Evolutionary conservation across 2,797 vertebrate genomes (phyloP).

Genomic region (Pterois miles): DNA sequence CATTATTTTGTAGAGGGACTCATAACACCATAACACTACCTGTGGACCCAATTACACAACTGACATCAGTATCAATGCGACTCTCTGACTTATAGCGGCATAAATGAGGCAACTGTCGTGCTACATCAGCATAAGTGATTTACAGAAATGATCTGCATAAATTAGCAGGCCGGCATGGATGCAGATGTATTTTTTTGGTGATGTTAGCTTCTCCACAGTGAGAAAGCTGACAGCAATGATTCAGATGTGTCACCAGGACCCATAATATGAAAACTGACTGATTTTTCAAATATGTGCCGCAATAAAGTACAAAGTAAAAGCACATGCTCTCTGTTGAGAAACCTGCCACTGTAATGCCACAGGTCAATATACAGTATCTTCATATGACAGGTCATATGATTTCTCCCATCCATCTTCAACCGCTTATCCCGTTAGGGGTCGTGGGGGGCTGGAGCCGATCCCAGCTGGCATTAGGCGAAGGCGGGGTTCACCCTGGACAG

Average conservation of each 20-base stretch:
- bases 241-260: background rate
- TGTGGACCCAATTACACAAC: slow-evolving; percentile 77
- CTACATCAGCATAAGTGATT: slow-evolving; percentile 38
- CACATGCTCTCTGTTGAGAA: background rate
- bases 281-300: background rate
- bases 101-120: slow-evolving; percentile 39
- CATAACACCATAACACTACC: slow-evolving; percentile 66
- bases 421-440: too few relatives aligned
- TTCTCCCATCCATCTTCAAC: too few relatives aligned
- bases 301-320: slow-evolving; percentile 5
- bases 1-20: slow-evolving; percentile 67
- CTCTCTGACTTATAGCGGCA: slow-evolving; percentile 58
- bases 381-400: too few relatives aligned
- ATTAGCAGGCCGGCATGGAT: slow-evolving; percentile 17
- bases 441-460: too few relatives aligned
- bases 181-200: background rate
- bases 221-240: background rate
- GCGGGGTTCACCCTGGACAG: too few relatives aligned
- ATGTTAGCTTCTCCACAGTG: background rate
- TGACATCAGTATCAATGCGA: slow-evolving; percentile 71
- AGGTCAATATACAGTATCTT: too few relatives aligned
- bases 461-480: too few relatives aligned
- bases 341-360: background rate
- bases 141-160: slow-evolving; percentile 36
- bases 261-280: background rate